phyloP scores from a whole-genome alignment of 2,797 vertebrate genomes.

The Dendrocincla tyrannina region DNA sequence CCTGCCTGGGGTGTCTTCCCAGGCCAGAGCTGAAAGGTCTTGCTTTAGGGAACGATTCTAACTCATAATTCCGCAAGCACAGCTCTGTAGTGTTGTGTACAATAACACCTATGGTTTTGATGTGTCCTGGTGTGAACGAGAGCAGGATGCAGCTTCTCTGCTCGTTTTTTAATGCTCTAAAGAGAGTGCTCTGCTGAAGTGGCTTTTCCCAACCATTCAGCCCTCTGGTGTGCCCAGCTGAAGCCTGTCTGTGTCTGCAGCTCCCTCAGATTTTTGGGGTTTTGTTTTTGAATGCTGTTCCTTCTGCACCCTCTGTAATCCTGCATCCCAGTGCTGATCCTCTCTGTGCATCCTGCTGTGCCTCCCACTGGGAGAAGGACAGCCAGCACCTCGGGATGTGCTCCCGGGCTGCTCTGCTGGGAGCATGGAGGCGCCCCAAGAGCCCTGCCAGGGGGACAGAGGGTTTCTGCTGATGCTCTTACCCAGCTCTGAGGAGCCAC shows the following conservation, averaged over 20 bases:
- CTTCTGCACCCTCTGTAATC: neutral
- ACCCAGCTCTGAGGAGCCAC: accelerated
- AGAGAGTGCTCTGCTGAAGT: neutral
- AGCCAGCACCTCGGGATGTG: neutral
- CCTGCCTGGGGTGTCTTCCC: accelerated
- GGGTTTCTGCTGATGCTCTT: neutral
- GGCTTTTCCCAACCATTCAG: neutral
- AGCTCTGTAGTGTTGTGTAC: neutral
- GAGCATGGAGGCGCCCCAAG: neutral
- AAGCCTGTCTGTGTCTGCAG: accelerated
- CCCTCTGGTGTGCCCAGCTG: neutral
- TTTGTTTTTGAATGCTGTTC: neutral
- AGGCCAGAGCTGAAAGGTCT: accelerated
- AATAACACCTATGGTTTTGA: accelerated
- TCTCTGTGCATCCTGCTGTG: neutral
- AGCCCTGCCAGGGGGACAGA: neutral
- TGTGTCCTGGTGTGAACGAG: neutral
- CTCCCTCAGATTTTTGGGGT: neutral
- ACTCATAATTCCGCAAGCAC: too few species aligned
- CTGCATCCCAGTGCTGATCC: neutral
- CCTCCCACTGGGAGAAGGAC: neutral
- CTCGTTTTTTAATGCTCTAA: neutral
- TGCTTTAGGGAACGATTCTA: neutral
- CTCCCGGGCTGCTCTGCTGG: neutral
- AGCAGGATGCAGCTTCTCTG: neutral